Base-by-base conservation (phyloP, 2,888 invertebrate genomes). In the Drosophila vallismaia region DNA sequence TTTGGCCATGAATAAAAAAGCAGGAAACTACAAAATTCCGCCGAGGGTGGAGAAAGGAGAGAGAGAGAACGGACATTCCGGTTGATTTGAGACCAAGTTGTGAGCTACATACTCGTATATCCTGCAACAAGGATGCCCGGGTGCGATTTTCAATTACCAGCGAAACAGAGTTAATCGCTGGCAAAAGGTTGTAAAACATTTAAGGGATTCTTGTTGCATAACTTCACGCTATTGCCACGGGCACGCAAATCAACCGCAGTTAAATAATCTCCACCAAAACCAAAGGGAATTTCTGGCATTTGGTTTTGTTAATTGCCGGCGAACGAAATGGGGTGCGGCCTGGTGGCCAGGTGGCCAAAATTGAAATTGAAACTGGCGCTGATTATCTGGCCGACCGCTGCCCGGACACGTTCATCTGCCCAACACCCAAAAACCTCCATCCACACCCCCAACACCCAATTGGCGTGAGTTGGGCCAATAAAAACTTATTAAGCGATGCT, bases 401-500 rank as follows among this genome's bases (percentile, higher is more conserved):
- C 81, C 74, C 76, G 59, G 72, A 88, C 88, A 87, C 88, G 87
- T 86, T 70, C 81, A 55, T 38, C 28, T 38, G 49, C 66, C 68
- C 29, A 26, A 8, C 40, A 4, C n/a, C 38, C 38, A 38, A n/a
- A 14, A 19, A 1, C 19, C 19, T 1, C 19, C 19, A 19, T 1
- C 19, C 2, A 19, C 19, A 19, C 19, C 19, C 66, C 68, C 29
- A 26, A 8, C 40, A 42, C 10, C 44, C 52, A n/a, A 62, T 46
- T 49, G 71, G 66, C 89, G 75, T 89, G 88, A 88, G 86, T 81
- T 64, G 74, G 66, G 72, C 84, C 89, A 79, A 88, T 89, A 88
- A 88, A 88, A 88, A 79, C 87, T 84, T 87, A 89, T 87, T 87
- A 89, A 79, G 75, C 52, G 70, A 75, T 86, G 77, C 76, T 77